Conservation (phyloP, 2,888 invertebrate genomes). For the Trissolcus japonicus region DNA sequence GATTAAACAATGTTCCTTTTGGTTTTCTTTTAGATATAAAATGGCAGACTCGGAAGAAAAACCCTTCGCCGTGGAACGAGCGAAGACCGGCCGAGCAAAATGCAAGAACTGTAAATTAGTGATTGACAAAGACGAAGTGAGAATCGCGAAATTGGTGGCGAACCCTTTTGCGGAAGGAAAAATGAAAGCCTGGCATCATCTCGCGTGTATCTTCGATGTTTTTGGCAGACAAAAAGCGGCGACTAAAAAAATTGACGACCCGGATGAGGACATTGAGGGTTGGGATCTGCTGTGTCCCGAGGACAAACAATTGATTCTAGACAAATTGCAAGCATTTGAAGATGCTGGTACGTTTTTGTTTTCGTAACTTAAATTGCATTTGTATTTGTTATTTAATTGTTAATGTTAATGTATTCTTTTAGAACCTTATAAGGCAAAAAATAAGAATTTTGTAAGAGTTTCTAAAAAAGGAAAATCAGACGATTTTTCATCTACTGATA, state of each 20-base stretch:
- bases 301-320: constrained; percentile 82
- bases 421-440: constrained; percentile 63
- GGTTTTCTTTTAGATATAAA: background rate
- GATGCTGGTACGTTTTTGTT: constrained; percentile 67
- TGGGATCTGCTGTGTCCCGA: constrained; percentile 83
- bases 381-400: background rate
- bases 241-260: constrained; percentile 88
- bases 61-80: constrained; percentile 85
- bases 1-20: too few relatives aligned
- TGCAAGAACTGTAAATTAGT: constrained; percentile 92
- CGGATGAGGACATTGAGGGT: constrained; percentile 86
- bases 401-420: background rate
- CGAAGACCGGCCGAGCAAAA: constrained; percentile 87
- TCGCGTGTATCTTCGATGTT: constrained; percentile 87
- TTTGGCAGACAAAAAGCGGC: constrained; percentile 87
- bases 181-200: constrained; percentile 92
- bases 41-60: constrained; percentile 73
- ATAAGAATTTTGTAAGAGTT: constrained; percentile 29
- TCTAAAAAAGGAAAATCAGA: constrained; percentile 14
- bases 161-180: constrained; percentile 87
- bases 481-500: too few relatives aligned
- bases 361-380: background rate
- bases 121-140: constrained; percentile 83
- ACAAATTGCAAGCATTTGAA: constrained; percentile 81
- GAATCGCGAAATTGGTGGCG: constrained; percentile 86